These are phyloP conservation scores for Polydesmus complanatus DNA, from an alignment of 2,888 invertebrate species.

Conservation along the genomic window DNA sequence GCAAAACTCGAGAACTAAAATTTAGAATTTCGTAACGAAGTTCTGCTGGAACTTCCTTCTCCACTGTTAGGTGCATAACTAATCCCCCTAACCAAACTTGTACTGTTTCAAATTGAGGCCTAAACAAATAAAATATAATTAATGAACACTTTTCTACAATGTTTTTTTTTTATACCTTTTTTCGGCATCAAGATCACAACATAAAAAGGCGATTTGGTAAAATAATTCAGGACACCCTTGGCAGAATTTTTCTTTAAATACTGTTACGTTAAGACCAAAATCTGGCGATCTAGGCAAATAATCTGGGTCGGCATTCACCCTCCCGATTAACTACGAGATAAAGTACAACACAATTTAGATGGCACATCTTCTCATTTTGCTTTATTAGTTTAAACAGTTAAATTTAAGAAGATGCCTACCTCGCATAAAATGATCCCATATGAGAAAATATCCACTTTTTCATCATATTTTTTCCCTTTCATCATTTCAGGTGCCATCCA, in stretches of 20 bases:
- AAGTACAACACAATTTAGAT: too few relatives aligned
- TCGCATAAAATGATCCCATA: conserved; percentile 91
- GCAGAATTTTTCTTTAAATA: conserved; percentile 77
- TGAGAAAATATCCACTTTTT: conserved; percentile 90
- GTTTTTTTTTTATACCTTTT: conserved; percentile 45
- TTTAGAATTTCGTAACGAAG: conserved; percentile 60
- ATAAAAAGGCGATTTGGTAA: conserved; percentile 73
- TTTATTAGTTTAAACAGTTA: too few relatives aligned
- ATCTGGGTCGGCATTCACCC: conserved; percentile 90
- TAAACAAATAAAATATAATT: conserved; percentile 27
- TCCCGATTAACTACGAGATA: conserved; percentile 65
- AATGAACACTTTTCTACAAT: not conserved
- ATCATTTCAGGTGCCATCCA: conserved; percentile 99
- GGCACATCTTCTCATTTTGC: too few relatives aligned
- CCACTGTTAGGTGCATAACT: conserved; percentile 53
- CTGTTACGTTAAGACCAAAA: conserved; percentile 76
- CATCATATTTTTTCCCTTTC: conserved; percentile 89
- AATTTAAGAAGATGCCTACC: conserved; percentile 38
- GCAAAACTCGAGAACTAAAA: conserved; percentile 37
- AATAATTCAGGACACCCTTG: conserved; percentile 68
- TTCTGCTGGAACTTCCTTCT: conserved; percentile 48
- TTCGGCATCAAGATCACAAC: conserved; percentile 82
- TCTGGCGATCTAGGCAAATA: conserved; percentile 77
- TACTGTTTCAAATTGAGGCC: conserved; percentile 78
- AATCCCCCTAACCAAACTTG: conserved; percentile 76